Base-by-base conservation (phyloP, 2,113 vertebrate species). In the Acrocephalus arundinaceus region DNA sequence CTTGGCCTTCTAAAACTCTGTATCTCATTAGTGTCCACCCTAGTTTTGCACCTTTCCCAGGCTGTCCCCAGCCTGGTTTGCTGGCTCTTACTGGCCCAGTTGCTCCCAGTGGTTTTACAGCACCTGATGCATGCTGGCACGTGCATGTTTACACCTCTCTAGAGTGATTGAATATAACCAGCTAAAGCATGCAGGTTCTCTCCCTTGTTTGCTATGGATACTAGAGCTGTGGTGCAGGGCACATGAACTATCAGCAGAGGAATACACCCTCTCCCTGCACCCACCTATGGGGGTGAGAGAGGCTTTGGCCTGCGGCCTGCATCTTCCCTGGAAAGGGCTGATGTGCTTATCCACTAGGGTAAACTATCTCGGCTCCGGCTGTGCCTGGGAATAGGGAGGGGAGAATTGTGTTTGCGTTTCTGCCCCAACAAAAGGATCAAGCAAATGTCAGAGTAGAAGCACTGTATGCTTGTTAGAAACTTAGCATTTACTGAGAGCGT, bases 171-270 rank as follows among this genome's bases (percentile, higher is more conserved):
- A 54, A 9, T 24, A 4, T 15, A 24, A 81, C 10, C 35, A 81
- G 35, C 68, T 81, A 9, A 41, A 46, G 25, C 39, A 9, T 31
- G 57, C 66, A 51, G 24, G 35, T 67, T 4, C 12, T 28, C n/a
- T 84, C 57, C 58, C 59, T 82, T 75, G 39, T 83, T 88, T 76
- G 84, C 87, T 80, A 4, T 73, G 76, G 87, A 11, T 48, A 16
- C 31, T 6, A 10, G 1, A 9, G 62, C 57, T 70, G 67, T 33
- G 17, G 71, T 5, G 59, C 66, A 66, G 43, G 66, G 57, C 52
- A 18, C 19, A 0, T 2, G 19, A 4, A 0, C 24, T 22, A 0
- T 37, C 54, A 55, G 49, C 39, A 68, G 72, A 43, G 35, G 21
- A n/a, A 43, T 67, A 23, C 62, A 55, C 52, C 45, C 28, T 67